phyloP scores from a whole-genome alignment of 2,888 invertebrate genomes.

The Lydus trimaculatus region DNA sequence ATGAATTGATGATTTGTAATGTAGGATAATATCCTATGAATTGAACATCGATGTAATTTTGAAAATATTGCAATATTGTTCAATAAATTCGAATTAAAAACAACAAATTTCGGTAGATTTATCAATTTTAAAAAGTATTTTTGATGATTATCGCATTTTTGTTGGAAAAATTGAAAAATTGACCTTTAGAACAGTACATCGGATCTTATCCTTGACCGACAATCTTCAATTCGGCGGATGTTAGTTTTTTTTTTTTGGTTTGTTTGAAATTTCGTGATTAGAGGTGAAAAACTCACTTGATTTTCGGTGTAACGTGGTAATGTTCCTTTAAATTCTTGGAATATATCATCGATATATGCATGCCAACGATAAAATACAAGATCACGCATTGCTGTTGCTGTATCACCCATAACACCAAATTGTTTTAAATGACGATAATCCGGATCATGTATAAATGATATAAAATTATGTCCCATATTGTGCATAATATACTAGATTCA shows the following conservation, averaged over 20 bases:
- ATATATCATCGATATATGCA: conserved; percentile 78
- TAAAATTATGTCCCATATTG: conserved; percentile 82
- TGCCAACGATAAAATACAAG: conserved; percentile 90
- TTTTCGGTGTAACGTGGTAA: conserved; percentile 69
- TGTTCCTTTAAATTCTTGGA: conserved; percentile 75
- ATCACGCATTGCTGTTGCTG: conserved; percentile 86
- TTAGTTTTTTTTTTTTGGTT: neutral
- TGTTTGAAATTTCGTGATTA: conserved; percentile 6
- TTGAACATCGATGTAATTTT: neutral
- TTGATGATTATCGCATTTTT: too few relatives aligned
- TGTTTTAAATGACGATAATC: conserved; percentile 79
- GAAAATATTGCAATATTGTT: neutral
- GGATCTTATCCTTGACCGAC: neutral
- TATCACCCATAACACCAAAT: conserved; percentile 84
- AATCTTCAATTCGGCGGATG: neutral
- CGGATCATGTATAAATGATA: conserved; percentile 82
- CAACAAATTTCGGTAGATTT: neutral
- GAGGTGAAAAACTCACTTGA: conserved; percentile 66
- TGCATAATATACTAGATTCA: conserved; percentile 78
- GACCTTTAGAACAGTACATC: neutral
- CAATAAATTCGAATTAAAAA: neutral
- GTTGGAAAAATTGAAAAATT: too few relatives aligned
- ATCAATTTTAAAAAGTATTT: too few relatives aligned
- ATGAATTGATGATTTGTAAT: neutral
- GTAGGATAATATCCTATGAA: conserved; percentile 7